phyloP scores from a whole-genome alignment of 1,140 invertebrate genomes.

The Scaptomyza montana region DNA sequence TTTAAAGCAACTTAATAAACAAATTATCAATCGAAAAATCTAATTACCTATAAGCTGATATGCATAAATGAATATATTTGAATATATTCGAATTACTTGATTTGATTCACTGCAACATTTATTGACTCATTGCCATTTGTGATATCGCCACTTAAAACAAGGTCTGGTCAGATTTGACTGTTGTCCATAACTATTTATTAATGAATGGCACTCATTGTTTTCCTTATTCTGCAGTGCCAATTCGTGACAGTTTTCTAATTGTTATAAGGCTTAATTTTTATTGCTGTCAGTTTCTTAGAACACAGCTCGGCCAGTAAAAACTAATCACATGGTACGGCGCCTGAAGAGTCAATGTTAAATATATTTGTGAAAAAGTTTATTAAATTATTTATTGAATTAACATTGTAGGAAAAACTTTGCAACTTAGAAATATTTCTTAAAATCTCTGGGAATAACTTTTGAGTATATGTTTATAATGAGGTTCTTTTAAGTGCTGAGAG shows the following conservation, averaged over 20 bases:
- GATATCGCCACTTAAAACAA: constrained; percentile 21
- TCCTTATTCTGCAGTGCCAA: constrained; percentile 20
- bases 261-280: constrained; percentile 48
- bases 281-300: constrained; percentile 35
- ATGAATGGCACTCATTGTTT: constrained; percentile 69
- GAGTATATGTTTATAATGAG: too few relatives aligned
- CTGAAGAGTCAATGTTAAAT: too few relatives aligned
- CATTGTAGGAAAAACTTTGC: too few relatives aligned
- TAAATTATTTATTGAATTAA: too few relatives aligned
- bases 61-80: constrained; percentile 8
- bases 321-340: constrained; percentile 33
- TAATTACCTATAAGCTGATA: constrained; percentile 9
- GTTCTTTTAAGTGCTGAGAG: too few relatives aligned
- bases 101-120: constrained; percentile 15
- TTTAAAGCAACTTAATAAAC: constrained; percentile 30
- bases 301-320: constrained; percentile 31
- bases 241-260: constrained; percentile 63
- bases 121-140: constrained; percentile 63
- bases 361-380: too few relatives aligned
- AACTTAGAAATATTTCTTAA: too few relatives aligned
- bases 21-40: constrained; percentile 41
- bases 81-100: neutral
- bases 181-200: constrained; percentile 27
- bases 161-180: constrained; percentile 58
- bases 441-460: too few relatives aligned